Evolutionary conservation across 2,113 vertebrate species (phyloP), one percentile per base, ranked within the genome.

Genomic region (Todiramphus chloris): DNA sequence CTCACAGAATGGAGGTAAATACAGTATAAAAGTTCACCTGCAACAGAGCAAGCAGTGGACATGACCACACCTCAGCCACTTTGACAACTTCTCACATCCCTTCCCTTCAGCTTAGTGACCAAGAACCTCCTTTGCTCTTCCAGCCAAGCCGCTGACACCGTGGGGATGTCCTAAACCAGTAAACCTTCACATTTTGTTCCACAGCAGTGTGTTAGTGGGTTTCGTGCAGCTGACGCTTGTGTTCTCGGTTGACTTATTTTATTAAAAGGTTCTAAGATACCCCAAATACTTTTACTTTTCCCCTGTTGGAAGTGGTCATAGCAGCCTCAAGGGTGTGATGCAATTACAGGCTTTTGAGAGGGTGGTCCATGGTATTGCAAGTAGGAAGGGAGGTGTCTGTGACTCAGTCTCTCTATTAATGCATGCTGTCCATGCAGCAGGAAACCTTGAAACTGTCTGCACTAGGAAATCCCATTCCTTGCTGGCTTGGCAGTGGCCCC

Each of bases 321-420:
- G 91, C 27, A 85, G 67, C 78, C 82, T 93, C 27, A 35, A 74
- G 94, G 60, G 25, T 78, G 60, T 81, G 96, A 89, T 86, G 64
- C 35, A 81, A 30, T 72, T 30, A 7, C 55, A 88, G 86, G 56
- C 83, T 83, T 59, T 76, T 74, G 90, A 69, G 69, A 90, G 60
- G 72, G 59, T 86, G 75, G 85, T 69, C 90, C 60, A 3, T 0
- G 1, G 43, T 39, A 25, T 8, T 59, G 59, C 20, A 3, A 68
- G 80, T 44, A 68, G 76, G 85, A 78, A 82, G 92, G 90, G 96
- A 96, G 76, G 60, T 92, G 83, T 72, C 95, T 81, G 56, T 90
- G 96, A 96, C 83, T 96, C 94, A 94, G 58, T 74, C 48, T 77
- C 44, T 87, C 55, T 87, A 5, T 69, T 74, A 53, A 63, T 48